phyloP scores from a whole-genome alignment of 2,888 invertebrate genomes.

The Dicyrtoma fusca region DNA sequence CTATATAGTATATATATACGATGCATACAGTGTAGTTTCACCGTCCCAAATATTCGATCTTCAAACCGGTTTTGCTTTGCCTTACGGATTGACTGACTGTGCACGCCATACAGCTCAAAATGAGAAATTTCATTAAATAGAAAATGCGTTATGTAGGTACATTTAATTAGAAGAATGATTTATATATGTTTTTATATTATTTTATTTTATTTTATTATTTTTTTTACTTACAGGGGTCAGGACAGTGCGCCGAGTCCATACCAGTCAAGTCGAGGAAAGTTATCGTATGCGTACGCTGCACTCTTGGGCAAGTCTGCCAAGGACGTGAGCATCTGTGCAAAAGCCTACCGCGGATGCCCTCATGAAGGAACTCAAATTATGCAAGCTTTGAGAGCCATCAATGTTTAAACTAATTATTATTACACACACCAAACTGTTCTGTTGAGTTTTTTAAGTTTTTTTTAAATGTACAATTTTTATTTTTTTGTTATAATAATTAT shows the following conservation, averaged over 20 bases:
- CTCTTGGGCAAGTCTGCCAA: constrained; percentile 13
- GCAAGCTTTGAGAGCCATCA: constrained; percentile 19
- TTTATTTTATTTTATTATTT: neutral
- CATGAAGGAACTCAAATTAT: constrained; percentile 22
- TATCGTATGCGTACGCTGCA: constrained; percentile 30
- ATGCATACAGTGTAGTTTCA: no score
- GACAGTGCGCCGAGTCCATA: constrained; percentile 23
- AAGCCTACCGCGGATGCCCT: constrained; percentile 22
- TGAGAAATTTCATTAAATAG: no score
- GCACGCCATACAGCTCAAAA: no score
- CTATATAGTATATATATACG: no score
- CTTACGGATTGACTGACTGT: no score
- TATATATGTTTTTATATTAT: neutral
- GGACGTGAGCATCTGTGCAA: constrained; percentile 13
- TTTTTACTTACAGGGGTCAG: constrained; percentile 24
- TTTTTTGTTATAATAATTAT: no score
- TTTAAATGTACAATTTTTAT: no score
- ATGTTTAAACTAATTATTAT: neutral
- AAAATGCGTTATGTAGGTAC: no score
- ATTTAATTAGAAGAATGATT: no score
- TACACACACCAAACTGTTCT: neutral
- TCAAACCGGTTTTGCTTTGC: no score
- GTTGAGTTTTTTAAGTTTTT: neutral
- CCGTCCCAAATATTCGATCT: no score
- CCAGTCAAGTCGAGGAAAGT: constrained; percentile 23